Conservation (phyloP, 2,888 invertebrate genomes). For the Temnothorax ravouxi region DNA sequence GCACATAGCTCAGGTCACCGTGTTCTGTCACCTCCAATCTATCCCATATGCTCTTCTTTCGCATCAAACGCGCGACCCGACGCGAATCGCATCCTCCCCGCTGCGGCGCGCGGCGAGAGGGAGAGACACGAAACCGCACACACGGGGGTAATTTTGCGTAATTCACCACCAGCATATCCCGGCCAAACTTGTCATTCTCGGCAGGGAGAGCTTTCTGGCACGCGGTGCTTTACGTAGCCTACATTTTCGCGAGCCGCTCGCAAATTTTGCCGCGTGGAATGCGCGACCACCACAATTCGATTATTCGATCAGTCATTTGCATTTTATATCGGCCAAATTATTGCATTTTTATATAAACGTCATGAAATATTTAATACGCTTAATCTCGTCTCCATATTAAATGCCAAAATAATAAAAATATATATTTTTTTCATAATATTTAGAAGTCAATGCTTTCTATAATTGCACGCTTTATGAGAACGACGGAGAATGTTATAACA, state of each 20-base stretch:
- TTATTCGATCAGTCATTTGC: slow-evolving; percentile 1
- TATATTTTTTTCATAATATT: background rate
- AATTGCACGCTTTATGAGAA: background rate
- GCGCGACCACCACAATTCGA: background rate
- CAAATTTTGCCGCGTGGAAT: slow-evolving; percentile 24
- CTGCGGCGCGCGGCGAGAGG: slow-evolving; percentile 20
- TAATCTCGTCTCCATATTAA: background rate
- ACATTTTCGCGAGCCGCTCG: slow-evolving; percentile 15
- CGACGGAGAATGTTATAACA: background rate
- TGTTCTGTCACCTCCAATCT: slow-evolving; percentile 53
- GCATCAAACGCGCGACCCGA: slow-evolving; percentile 46
- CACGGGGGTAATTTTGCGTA: slow-evolving; percentile 52
- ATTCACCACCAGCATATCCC: slow-evolving; percentile 57
- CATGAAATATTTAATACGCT: background rate
- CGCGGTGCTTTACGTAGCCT: slow-evolving; percentile 45
- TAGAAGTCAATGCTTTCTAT: background rate
- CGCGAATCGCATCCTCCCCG: slow-evolving; percentile 8
- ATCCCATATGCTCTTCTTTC: slow-evolving; percentile 52
- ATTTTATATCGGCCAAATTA: background rate
- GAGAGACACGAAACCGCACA: slow-evolving; percentile 39
- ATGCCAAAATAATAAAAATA: background rate
- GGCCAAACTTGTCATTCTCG: slow-evolving; percentile 41
- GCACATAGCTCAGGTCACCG: slow-evolving; percentile 50
- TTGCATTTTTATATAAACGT: background rate
- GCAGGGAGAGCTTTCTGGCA: slow-evolving; percentile 60